Evolutionary conservation across 1,140 invertebrate genomes (phyloP), one percentile per base, ranked within the genome.

Genomic region (Drosophila sp.): DNA sequence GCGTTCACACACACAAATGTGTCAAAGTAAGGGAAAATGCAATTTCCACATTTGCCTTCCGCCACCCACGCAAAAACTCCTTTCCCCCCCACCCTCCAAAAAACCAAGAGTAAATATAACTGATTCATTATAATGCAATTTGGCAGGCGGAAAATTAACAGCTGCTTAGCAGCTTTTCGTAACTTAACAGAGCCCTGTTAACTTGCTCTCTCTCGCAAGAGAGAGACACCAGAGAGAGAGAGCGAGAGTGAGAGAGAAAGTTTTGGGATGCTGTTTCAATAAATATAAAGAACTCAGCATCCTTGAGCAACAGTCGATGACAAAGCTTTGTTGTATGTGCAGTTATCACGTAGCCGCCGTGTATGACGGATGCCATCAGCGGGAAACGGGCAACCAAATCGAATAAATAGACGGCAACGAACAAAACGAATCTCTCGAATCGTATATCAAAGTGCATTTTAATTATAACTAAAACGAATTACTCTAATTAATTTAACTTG

Each of bases 91-190:
- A 44, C 33, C 55, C 1, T 23, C 30, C 74, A 74, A 60, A 38
- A 56, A 57, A 29, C 17, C 64, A 32, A 66, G 68, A 58, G 76
- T 65, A 69, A 50, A 25, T 66, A 79, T 73, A 79, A 79, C 69
- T 76, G 83, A 70, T 79, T 72, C 76, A 67, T 70, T 72, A 73
- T 72, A 76, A 83, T 87, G 76, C 76, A 79, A 83, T 87, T 86
- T 86, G 55, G 65, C 72, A 69, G 62, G 64, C 62, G 41, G 41
- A 27, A 62, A 27, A 50, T 10, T 50, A 27, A 50, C 44, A 50
- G 44, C 23, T 50, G 44, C 8, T 50, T 23, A 10, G 11, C n/a
- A 27, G 41, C 40, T 30, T 41, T 17, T 62, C 68, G 61, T 66
- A 79, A 5, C 7, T 27, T 79, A 87, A 79, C 79, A 86, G 79